Evolutionary conservation across 2,113 vertebrate species (phyloP).

Genomic region (Nibea albiflora): DNA sequence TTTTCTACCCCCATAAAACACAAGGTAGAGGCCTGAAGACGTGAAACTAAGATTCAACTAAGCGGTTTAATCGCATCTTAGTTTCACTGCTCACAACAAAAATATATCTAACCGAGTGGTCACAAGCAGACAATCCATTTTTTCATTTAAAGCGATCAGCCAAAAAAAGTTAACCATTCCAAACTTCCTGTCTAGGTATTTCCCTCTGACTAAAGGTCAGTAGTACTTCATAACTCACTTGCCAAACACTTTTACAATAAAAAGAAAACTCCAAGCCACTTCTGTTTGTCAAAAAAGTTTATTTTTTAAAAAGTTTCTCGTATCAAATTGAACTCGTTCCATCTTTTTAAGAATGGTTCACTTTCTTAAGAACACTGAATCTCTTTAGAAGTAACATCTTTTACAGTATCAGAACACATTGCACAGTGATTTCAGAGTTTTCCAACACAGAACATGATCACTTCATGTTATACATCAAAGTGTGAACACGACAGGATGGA

Average conservation of each 20-base stretch:
- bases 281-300: slow-evolving; percentile 42
- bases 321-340: slow-evolving; percentile 12
- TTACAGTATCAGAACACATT: slow-evolving; percentile 39
- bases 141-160: neutral
- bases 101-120: neutral
- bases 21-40: no score
- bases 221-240: neutral
- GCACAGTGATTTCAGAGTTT: slow-evolving; percentile 36
- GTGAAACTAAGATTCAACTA: neutral
- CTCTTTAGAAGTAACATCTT: neutral
- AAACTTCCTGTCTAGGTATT: neutral
- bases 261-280: neutral
- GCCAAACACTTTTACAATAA: neutral
- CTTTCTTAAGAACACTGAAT: neutral
- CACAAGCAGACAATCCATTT: neutral
- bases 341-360: neutral
- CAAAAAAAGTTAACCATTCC: neutral
- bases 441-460: slow-evolving; percentile 41
- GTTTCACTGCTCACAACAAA: neutral
- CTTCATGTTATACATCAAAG: slow-evolving; percentile 38
- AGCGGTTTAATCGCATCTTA: neutral
- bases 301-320: slow-evolving; percentile 44
- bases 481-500: slow-evolving; percentile 33
- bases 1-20: neutral
- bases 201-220: neutral